phyloP scores from a whole-genome alignment of 2,113 vertebrate species.

The Chrysochloris asiatica region DNA sequence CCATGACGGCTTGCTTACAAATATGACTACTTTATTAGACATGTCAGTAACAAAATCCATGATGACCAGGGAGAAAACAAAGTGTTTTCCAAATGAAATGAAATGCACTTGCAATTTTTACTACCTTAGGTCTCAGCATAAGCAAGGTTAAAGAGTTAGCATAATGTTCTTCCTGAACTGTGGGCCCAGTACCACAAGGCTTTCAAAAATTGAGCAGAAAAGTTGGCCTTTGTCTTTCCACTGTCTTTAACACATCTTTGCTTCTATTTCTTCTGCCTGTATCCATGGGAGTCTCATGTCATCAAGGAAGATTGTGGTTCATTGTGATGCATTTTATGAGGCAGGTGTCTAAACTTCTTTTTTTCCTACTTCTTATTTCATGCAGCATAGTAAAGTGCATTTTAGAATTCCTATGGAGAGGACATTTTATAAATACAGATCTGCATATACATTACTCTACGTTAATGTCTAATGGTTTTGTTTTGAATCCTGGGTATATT shows the following conservation, averaged over 20 bases:
- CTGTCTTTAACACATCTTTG: conserved; percentile 24
- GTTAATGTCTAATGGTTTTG: conserved; percentile 56
- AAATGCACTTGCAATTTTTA: conserved; percentile 30
- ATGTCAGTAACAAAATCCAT: conserved; percentile 11
- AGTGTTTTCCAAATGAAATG: conserved; percentile 18
- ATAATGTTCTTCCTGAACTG: conserved; percentile 10
- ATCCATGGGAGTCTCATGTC: not conserved
- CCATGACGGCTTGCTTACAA: conserved; percentile 14
- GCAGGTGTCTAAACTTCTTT: not conserved
- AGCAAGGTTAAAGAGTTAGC: conserved; percentile 11
- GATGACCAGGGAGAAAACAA: not conserved
- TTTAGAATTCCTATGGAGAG: conserved; percentile 40
- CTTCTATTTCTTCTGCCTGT: conserved; percentile 11
- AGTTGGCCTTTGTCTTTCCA: conserved; percentile 7
- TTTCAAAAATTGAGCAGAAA: conserved; percentile 54
- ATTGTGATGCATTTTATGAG: conserved; percentile 45
- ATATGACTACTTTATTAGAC: conserved; percentile 37
- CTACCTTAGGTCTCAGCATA: not conserved
- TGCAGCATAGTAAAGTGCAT: conserved; percentile 34
- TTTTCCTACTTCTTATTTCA: conserved; percentile 44
- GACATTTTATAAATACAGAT: conserved; percentile 46
- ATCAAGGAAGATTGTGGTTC: conserved; percentile 35
- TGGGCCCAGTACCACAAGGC: not conserved
- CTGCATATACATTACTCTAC: not conserved
- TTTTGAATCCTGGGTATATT: conserved; percentile 43